Percentiles rank a stretch among this genome's conserved stretches.
phyloP scores from a whole-genome alignment of 1,140 invertebrate species.

The Cydia pomonella region DNA sequence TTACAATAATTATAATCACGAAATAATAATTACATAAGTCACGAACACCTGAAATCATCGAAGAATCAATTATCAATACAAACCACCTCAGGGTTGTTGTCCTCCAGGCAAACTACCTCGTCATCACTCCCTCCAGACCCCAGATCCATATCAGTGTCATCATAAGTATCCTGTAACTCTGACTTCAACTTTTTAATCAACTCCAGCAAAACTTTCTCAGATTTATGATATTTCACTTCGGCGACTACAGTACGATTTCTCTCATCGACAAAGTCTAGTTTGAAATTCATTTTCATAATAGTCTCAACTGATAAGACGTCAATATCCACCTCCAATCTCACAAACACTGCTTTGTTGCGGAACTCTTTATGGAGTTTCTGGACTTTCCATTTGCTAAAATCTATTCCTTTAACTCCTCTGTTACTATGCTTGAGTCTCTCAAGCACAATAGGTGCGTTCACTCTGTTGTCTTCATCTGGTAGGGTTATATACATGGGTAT shows the following conservation, averaged over 20 bases:
- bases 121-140: conserved; percentile 43
- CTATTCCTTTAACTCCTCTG: conserved; percentile 60
- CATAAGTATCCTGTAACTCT: conserved; percentile 59
- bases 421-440: conserved; percentile 61
- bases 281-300: conserved; percentile 50
- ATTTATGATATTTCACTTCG: conserved; percentile 44
- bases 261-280: conserved; percentile 57
- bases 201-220: conserved; percentile 44
- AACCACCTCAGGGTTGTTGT: background rate
- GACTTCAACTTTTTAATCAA: conserved; percentile 54
- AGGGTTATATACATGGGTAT: conserved; percentile 52
- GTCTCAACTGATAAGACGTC: conserved; percentile 66
- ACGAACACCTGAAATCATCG: conserved; percentile 1
- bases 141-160: conserved; percentile 68
- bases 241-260: conserved; percentile 34
- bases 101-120: background rate
- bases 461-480: conserved; percentile 40
- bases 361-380: background rate
- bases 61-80: background rate
- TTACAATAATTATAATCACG: background rate
- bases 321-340: conserved; percentile 53
- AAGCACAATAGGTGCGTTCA: conserved; percentile 36
- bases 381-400: conserved; percentile 64
- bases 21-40: background rate
- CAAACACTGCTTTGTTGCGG: background rate